These are phyloP conservation scores for Benitochromis conjunctus DNA, from an alignment of 2,113 vertebrate species.

Conservation along the genomic window DNA sequence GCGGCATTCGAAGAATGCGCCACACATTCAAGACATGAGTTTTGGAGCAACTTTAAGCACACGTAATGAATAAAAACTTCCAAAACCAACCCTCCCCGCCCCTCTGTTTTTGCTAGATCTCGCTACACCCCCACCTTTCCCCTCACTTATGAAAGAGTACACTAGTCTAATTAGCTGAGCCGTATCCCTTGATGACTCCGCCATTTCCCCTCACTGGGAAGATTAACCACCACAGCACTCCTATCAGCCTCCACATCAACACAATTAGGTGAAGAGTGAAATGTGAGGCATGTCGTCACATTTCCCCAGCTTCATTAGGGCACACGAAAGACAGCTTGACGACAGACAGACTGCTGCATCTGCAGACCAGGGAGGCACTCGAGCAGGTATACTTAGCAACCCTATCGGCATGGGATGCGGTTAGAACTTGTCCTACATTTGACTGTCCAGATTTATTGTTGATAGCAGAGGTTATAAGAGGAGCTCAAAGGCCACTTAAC, in stretches of 20 bases:
- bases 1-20: not conserved
- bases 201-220: conserved; percentile 44
- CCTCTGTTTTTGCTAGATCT: not conserved
- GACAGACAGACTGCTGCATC: conserved; percentile 25
- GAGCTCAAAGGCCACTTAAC: not conserved
- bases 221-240: conserved; percentile 38
- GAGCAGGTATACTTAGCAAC: conserved; percentile 51
- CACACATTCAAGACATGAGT: not conserved
- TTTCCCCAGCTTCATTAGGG: conserved; percentile 42
- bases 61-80: not conserved
- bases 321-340: conserved; percentile 15
- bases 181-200: conserved; percentile 41
- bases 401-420: conserved; percentile 17
- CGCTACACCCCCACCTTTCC: not conserved
- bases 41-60: not conserved
- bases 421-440: conserved; percentile 35
- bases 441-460: conserved; percentile 18
- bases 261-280: conserved; percentile 58
- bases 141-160: conserved; percentile 5
- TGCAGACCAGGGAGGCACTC: conserved; percentile 17
- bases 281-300: conserved; percentile 40
- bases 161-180: conserved; percentile 47
- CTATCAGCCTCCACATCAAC: conserved; percentile 41
- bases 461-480: not conserved
- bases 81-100: not conserved